A percentile compares a stretch with the other conserved stretches of the same genome.
Conservation (phyloP, 2,888 invertebrate species). For the Dasysyrphus albostriatus region DNA sequence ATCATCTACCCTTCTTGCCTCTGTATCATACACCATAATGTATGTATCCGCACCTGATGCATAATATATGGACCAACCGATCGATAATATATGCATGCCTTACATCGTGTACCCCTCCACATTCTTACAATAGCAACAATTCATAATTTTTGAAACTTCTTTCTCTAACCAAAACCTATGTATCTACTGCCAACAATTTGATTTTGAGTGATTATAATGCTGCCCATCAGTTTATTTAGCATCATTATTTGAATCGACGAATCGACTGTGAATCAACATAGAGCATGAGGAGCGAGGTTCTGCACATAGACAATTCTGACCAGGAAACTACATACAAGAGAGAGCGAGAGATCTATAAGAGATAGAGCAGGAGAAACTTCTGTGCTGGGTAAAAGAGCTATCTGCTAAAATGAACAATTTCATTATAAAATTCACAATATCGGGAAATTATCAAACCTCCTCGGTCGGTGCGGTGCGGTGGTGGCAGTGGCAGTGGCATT, state of each 20-base stretch:
- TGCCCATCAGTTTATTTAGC: neutral
- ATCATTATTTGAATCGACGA: neutral
- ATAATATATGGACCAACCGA: neutral
- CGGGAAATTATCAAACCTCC: constrained; percentile 62
- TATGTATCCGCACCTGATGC: too few relatives aligned
- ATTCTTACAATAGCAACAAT: constrained; percentile 21
- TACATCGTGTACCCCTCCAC: neutral
- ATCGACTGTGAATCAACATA: neutral
- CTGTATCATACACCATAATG: too few relatives aligned
- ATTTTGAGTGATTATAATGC: constrained; percentile 14
- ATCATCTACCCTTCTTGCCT: too few relatives aligned
- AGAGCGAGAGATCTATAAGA: neutral
- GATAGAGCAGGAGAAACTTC: neutral
- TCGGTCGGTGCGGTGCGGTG: neutral
- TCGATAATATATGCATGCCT: neutral
- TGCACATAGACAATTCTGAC: neutral
- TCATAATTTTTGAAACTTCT: constrained; percentile 50
- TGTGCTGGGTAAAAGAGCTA: neutral
- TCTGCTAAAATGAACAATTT: constrained; percentile 30
- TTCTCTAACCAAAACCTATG: constrained; percentile 7
- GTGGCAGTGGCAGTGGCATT: constrained; percentile 45
- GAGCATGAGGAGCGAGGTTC: neutral
- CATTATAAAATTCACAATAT: constrained; percentile 56
- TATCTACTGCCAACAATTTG: constrained; percentile 40
- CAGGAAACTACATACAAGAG: neutral